A percentile compares a stretch with the other conserved stretches of the same genome.
phyloP scores from a whole-genome alignment of 2,888 invertebrate species.

The Chirona hameri region DNA sequence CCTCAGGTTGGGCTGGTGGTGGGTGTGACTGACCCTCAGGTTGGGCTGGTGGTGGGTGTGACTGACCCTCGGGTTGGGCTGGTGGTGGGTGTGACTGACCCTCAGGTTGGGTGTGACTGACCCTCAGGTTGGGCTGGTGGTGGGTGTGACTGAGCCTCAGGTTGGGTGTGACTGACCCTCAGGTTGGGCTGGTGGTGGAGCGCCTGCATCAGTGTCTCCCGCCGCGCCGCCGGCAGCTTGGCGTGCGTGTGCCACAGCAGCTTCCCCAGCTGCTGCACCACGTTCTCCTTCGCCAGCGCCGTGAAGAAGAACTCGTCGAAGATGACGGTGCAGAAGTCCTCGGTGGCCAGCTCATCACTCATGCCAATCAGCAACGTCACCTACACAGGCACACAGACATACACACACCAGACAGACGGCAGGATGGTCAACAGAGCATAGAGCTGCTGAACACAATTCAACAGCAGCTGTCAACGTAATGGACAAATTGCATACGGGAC shows the following conservation, averaged over 20 bases:
- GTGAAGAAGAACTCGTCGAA: slow-evolving; percentile 95
- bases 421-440: no score
- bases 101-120: no score
- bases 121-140: no score
- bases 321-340: slow-evolving; percentile 90
- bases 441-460: no score
- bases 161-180: background rate
- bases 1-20: no score
- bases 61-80: no score
- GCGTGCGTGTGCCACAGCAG: slow-evolving; percentile 86
- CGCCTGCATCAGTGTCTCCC: slow-evolving; percentile 76
- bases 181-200: slow-evolving; percentile 53
- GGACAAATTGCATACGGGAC: no score
- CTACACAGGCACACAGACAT: slow-evolving; percentile 43
- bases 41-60: no score
- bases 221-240: slow-evolving; percentile 71
- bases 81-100: no score
- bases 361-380: slow-evolving; percentile 77
- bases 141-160: no score
- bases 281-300: slow-evolving; percentile 82
- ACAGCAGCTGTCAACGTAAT: no score
- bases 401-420: slow-evolving; percentile 33
- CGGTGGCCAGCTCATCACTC: slow-evolving; percentile 86
- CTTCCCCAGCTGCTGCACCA: slow-evolving; percentile 83
- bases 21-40: background rate